Conservation (phyloP, 2,797 vertebrate genomes). For the Alfaro cultratus region DNA sequence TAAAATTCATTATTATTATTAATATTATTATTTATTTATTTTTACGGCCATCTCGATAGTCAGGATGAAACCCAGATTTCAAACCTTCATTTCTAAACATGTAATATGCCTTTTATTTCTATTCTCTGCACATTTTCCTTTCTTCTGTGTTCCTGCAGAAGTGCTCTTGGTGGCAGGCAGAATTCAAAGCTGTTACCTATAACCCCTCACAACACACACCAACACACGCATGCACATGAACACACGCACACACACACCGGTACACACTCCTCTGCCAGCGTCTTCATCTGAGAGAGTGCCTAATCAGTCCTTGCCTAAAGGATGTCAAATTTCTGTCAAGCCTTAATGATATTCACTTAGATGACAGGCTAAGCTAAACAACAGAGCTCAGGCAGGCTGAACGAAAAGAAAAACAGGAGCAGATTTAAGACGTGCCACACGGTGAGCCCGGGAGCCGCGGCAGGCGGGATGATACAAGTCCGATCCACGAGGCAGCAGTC, state of each 20-base stretch:
- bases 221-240: no score
- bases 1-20: no score
- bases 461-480: constrained; percentile 24
- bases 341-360: constrained; percentile 76
- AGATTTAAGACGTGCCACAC: constrained; percentile 33
- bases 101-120: background rate
- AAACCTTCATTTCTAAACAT: background rate
- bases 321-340: constrained; percentile 66
- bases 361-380: constrained; percentile 72
- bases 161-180: background rate
- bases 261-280: constrained; percentile 28
- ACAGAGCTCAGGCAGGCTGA: constrained; percentile 25
- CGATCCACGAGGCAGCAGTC: constrained; percentile 43
- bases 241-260: background rate
- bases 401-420: constrained; percentile 19
- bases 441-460: constrained; percentile 38
- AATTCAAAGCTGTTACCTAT: background rate
- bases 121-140: background rate
- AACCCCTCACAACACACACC: background rate
- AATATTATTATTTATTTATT: no score
- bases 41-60: no score
- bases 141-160: background rate
- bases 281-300: constrained; percentile 52
- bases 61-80: background rate
- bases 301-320: constrained; percentile 67